Evolutionary conservation across 2,797 vertebrate genomes (phyloP).

Genomic region (Oryzias dopingdopingensis): DNA sequence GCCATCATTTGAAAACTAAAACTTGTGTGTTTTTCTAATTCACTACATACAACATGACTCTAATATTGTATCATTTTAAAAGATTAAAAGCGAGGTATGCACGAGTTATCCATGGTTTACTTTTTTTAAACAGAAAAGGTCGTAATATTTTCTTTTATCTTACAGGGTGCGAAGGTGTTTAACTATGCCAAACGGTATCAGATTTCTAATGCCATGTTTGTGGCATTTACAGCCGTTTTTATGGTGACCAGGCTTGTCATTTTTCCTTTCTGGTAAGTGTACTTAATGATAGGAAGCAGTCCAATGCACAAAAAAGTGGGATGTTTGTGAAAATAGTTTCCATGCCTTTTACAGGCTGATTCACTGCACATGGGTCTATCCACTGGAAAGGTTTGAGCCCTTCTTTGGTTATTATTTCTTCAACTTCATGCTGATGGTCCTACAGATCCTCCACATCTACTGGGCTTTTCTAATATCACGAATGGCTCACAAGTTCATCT

Average conservation of each 20-base stretch:
- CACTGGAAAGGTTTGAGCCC: conserved; percentile 73
- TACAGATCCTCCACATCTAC: conserved; percentile 86
- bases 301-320: not conserved
- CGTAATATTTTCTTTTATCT: conserved; percentile 13
- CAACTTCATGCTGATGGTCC: conserved; percentile 80
- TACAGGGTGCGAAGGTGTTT: conserved; percentile 88
- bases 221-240: conserved; percentile 83
- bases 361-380: conserved; percentile 83
- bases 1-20: no score
- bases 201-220: conserved; percentile 82
- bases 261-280: conserved; percentile 90
- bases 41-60: no score
- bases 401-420: conserved; percentile 89
- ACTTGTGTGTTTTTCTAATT: no score
- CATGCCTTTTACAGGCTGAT: conserved; percentile 79
- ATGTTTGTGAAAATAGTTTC: not conserved
- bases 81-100: no score
- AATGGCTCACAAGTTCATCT: conserved; percentile 84
- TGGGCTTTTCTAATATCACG: conserved; percentile 85
- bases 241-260: conserved; percentile 85
- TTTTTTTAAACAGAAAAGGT: not conserved
- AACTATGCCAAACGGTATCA: conserved; percentile 86
- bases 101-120: not conserved
- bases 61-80: no score
- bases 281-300: not conserved